Conservation (phyloP, 1,140 invertebrate genomes). For the Leptopilina boulardi region DNA sequence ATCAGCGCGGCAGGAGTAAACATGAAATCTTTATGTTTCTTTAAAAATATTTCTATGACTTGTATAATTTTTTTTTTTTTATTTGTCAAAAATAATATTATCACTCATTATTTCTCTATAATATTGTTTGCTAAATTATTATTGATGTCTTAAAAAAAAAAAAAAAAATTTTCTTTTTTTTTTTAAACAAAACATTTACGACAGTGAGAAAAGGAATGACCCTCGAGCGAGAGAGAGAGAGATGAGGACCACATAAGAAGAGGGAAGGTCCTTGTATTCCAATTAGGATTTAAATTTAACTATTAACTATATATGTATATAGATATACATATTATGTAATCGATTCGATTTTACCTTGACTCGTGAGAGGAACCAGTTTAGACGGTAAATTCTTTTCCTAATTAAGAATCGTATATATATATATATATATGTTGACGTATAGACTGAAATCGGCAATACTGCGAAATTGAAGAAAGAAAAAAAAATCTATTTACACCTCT, state of each 20-base stretch:
- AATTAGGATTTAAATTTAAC: not conserved
- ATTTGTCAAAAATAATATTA: no score
- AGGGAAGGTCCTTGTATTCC: not conserved
- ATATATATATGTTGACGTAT: no score
- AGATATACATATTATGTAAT: not conserved
- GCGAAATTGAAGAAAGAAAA: not conserved
- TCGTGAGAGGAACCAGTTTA: constrained; percentile 15
- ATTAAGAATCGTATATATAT: not conserved
- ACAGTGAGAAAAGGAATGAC: not conserved
- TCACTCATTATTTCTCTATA: no score
- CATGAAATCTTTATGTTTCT: no score
- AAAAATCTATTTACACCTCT: not conserved
- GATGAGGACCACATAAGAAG: not conserved
- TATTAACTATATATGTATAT: not conserved
- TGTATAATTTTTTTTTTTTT: no score
- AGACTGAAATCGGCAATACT: no score
- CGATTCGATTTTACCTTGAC: constrained; percentile 15
- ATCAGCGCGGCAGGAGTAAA: no score
- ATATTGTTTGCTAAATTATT: no score
- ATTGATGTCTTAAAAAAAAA: no score
- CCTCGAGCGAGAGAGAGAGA: not conserved
- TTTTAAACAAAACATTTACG: not conserved
- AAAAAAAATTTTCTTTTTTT: not conserved
- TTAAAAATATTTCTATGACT: no score
- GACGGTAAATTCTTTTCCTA: constrained; percentile 2